Evolutionary conservation across 2,113 vertebrate genomes (phyloP), one percentile per base, ranked within the genome.

Genomic region (Sinocyclocheilus grahami): DNA sequence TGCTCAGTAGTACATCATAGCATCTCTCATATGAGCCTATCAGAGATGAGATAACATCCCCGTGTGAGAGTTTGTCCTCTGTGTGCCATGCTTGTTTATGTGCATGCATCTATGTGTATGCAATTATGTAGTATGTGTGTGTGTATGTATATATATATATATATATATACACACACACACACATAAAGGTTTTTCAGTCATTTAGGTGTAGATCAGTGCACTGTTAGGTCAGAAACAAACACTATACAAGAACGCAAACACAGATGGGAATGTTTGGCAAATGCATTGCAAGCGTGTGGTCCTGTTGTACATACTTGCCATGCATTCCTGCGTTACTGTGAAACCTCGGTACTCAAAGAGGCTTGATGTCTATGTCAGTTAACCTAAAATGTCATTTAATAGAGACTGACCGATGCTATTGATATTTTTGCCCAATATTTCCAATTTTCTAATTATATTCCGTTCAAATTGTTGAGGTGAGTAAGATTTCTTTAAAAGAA

Each of bases 1-100:
- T 55, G 48, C 82, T 71, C 77, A 62, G 58, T 20, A 82, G 74
- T 71, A 71, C 69, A 81, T 84, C 85, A 62, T 62, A 42, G 8
- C 67, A 46, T 84, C 79, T 53, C n/a, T 33, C 48, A 46, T 71
- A 14, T 77, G 16, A 78, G 79, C 27, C 14, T 24, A 60, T 72
- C 81, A 84, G 67, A 79, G 63, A 72, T 75, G 27, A 76, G 46
- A 42, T 46, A 55, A 42, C 33, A 69, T 84, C 69, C 62, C 42
- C 22, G 5, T 82, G 83, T 24, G 30, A 71, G 7, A 12, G 27
- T 71, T 13, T 69, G 33, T 11, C 27, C 37, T 62, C 62, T 39
- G 72, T 82, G 58, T 12, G 18, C 22, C 2, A 2, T 63, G 60
- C 20, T 42, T 85, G 72, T 87, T 58, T 74, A 18, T 30, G 6